These are phyloP conservation scores for Acrobeloides nanus DNA, from an alignment of 2,888 invertebrate genomes.

Conservation along the genomic window DNA sequence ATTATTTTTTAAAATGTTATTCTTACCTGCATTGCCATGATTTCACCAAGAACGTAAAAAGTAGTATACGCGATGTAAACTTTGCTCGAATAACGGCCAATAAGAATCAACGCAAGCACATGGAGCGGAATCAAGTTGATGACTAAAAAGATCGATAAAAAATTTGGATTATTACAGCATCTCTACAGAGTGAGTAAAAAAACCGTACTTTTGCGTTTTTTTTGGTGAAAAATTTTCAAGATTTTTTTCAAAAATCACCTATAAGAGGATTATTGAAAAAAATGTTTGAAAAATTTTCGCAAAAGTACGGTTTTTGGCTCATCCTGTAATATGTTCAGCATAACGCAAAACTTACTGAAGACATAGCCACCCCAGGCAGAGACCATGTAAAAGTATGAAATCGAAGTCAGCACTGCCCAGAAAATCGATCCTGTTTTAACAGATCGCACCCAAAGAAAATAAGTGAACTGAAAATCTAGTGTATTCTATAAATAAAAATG, in stretches of 20 bases:
- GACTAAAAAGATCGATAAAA: conserved; percentile 80
- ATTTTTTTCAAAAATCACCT: too few species aligned
- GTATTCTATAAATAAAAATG: background rate
- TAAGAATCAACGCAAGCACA: conserved; percentile 77
- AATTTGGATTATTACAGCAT: background rate
- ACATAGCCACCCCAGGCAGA: conserved; percentile 99
- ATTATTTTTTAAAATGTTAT: background rate
- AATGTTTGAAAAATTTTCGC: too few species aligned
- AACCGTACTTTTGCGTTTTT: too few species aligned
- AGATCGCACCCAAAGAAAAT: conserved; percentile 93
- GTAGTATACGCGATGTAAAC: conserved; percentile 72
- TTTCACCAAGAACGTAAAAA: conserved; percentile 87
- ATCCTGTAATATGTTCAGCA: too few species aligned
- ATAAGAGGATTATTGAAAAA: background rate
- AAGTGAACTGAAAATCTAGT: conserved; percentile 70
- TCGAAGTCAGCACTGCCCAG: conserved; percentile 85
- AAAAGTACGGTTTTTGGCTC: too few species aligned
- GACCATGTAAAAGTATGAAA: conserved; percentile 99
- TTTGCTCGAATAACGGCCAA: conserved; percentile 87
- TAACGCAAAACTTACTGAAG: conserved; percentile 64
- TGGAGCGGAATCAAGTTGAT: conserved; percentile 97
- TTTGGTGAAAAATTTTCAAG: too few species aligned
- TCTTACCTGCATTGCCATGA: conserved; percentile 88
- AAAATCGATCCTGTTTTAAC: conserved; percentile 94
- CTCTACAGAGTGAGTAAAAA: too few species aligned